phyloP scores from a whole-genome alignment of 2,888 invertebrate genomes.

The Bruchidius siliquastri region DNA sequence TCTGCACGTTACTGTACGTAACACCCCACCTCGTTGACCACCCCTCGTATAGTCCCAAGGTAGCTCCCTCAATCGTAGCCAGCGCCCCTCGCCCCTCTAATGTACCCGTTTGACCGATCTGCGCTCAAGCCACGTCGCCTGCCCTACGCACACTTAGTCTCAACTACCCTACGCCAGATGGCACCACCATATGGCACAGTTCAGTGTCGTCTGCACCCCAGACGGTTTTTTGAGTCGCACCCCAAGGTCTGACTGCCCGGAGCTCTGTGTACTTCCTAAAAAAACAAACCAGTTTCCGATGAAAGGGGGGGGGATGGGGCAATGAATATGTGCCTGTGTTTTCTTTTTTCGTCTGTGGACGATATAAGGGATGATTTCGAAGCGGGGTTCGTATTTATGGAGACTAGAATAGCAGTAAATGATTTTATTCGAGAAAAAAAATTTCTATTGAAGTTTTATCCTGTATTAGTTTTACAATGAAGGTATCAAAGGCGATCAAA shows the following conservation, averaged over 20 bases:
- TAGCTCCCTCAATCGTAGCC: background rate
- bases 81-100: background rate
- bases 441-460: too few species aligned
- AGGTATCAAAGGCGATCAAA: too few species aligned
- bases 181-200: slow-evolving; percentile 10
- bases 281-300: slow-evolving; percentile 8
- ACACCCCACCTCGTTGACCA: background rate
- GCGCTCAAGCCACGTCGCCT: background rate
- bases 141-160: background rate
- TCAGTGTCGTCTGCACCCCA: slow-evolving; percentile 8
- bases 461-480: too few species aligned
- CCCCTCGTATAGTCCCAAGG: background rate
- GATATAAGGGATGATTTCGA: background rate
- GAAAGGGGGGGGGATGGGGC: background rate
- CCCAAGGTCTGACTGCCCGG: slow-evolving; percentile 3
- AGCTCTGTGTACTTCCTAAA: background rate
- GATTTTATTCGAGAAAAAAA: background rate
- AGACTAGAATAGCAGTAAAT: background rate
- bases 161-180: slow-evolving; percentile 15
- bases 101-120: background rate
- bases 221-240: background rate
- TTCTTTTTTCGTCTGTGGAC: background rate
- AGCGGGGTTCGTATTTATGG: background rate
- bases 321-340: background rate
- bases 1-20: too few species aligned